phyloP scores from a whole-genome alignment of 2,888 invertebrate genomes.

The Hydriomena furcata region DNA sequence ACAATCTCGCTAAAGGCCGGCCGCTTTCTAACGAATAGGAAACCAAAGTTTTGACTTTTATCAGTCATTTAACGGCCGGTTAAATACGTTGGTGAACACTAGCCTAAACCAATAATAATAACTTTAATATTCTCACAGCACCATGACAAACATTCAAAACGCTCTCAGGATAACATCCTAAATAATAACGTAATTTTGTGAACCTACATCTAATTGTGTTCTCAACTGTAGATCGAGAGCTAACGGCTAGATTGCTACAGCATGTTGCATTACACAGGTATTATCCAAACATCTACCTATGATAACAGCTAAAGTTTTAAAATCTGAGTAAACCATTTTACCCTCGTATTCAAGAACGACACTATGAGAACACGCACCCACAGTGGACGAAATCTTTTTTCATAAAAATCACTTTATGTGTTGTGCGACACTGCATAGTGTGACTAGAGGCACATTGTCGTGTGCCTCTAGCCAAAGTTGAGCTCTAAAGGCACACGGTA shows the following conservation, averaged over 20 bases:
- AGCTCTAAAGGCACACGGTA: no score
- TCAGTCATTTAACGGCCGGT: no score
- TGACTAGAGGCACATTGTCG: no score
- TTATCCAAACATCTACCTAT: background rate
- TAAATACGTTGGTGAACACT: background rate
- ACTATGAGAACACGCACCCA: no score
- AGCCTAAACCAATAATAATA: background rate
- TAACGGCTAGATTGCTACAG: slow-evolving; percentile 1
- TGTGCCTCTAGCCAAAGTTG: no score
- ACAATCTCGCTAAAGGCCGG: no score
- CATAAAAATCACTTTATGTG: no score
- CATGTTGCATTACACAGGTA: background rate
- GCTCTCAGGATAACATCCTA: slow-evolving; percentile 22
- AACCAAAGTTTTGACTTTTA: no score
- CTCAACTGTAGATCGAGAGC: slow-evolving; percentile 2
- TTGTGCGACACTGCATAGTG: no score
- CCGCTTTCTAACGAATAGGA: no score
- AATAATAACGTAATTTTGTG: slow-evolving; percentile 3
- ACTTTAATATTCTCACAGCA: slow-evolving; percentile 28
- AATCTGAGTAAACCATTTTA: background rate
- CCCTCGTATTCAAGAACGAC: no score
- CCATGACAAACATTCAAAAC: slow-evolving; percentile 39
- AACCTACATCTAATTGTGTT: slow-evolving; percentile 5
- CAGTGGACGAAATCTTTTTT: no score
- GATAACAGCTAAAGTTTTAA: background rate